Conservation (phyloP, 2,113 vertebrate genomes). For the Chunga burmeisteri region DNA sequence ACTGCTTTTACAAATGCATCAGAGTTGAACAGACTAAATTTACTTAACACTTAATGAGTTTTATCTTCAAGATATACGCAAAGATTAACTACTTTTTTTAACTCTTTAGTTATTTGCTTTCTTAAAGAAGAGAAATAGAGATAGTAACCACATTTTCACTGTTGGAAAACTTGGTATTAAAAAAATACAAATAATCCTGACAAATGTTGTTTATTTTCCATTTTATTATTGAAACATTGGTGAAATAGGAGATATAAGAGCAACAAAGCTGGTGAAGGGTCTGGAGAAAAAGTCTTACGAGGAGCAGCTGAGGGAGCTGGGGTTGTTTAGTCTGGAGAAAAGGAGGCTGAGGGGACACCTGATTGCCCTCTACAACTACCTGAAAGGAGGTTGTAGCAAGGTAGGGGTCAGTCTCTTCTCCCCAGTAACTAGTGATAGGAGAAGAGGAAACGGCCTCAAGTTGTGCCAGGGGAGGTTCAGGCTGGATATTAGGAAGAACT, state of each 20-base stretch:
- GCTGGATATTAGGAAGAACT: no score
- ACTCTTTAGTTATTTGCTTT: background rate
- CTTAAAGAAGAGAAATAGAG: background rate
- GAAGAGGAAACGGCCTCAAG: no score
- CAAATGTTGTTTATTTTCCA: background rate
- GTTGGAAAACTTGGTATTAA: background rate
- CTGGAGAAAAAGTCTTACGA: no score
- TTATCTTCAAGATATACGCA: background rate
- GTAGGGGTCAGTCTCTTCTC: no score
- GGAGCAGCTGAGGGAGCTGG: no score
- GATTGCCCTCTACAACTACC: no score
- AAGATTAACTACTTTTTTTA: background rate
- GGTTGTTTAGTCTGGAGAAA: no score
- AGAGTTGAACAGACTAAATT: background rate
- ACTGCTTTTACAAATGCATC: background rate
- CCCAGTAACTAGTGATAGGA: no score
- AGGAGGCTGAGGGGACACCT: no score
- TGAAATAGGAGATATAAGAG: background rate
- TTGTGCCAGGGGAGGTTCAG: no score
- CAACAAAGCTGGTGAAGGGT: no score
- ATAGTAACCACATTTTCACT: background rate
- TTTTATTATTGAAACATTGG: background rate
- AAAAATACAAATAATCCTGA: background rate
- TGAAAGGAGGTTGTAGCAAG: no score
- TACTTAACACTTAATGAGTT: background rate